Conservation (phyloP, 64 coral and sea anemone genomes). For the Acropora yongei region DNA sequence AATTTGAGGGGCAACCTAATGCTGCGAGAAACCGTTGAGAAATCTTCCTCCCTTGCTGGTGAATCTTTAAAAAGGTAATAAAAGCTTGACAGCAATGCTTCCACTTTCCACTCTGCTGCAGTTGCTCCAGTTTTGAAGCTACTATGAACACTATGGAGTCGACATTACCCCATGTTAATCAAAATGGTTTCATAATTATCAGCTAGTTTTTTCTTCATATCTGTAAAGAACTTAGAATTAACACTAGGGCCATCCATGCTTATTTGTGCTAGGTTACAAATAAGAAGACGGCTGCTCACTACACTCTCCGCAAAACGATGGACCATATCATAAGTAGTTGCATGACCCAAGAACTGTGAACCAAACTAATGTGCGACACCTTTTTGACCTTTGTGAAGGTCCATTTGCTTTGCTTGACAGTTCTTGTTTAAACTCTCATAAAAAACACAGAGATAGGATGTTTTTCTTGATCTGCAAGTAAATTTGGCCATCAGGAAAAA, state of each 20-base stretch:
- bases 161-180: conserved; percentile 75
- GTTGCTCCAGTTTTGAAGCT: no score
- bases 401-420: conserved; percentile 69
- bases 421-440: conserved; percentile 73
- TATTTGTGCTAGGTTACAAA: conserved; percentile 37
- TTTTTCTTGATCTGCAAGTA: conserved; percentile 55
- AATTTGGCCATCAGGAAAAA: conserved; percentile 73
- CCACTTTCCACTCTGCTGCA: no score
- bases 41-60: conserved; percentile 74
- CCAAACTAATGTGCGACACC: conserved; percentile 62
- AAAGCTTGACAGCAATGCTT: no score
- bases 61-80: no score
- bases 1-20: conserved; percentile 57
- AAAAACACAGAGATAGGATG: conserved; percentile 68
- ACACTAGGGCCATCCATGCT: conserved; percentile 38
- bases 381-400: conserved; percentile 56
- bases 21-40: conserved; percentile 48
- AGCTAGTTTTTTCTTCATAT: not conserved
- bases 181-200: conserved; percentile 68
- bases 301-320: conserved; percentile 48
- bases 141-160: conserved; percentile 67
- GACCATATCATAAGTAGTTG: conserved; percentile 65
- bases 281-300: conserved; percentile 41
- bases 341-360: conserved; percentile 63
- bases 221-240: conserved; percentile 66